Conservation (phyloP, 2,113 vertebrate species). For the Lycaon pictus region DNA sequence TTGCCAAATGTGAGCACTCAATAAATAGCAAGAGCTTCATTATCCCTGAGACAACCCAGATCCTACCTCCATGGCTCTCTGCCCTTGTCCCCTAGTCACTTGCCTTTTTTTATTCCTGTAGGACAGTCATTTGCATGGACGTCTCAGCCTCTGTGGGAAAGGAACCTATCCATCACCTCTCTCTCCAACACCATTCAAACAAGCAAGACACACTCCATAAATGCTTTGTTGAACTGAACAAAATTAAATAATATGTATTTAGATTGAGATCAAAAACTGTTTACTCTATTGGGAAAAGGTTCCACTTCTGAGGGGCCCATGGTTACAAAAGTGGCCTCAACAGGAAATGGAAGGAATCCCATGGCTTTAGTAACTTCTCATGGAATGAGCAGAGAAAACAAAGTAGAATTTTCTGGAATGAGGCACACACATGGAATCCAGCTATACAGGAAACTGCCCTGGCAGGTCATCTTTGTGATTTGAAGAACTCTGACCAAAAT, state of each 20-base stretch:
- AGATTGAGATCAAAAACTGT: slow-evolving; percentile 71
- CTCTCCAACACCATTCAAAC: background rate
- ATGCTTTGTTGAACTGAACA: slow-evolving; percentile 18
- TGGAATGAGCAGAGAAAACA: slow-evolving; percentile 80
- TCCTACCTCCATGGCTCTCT: background rate
- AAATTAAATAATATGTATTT: slow-evolving; percentile 59
- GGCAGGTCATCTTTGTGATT: slow-evolving; percentile 40
- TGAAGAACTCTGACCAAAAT: slow-evolving; percentile 36
- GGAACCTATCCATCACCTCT: background rate
- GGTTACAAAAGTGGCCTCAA: slow-evolving; percentile 43
- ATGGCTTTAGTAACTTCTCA: slow-evolving; percentile 69
- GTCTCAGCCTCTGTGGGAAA: background rate
- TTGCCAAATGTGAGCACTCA: background rate
- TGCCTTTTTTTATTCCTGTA: background rate
- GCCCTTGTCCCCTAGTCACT: background rate
- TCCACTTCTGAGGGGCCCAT: slow-evolving; percentile 62
- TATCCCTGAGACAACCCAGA: background rate
- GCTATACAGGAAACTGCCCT: slow-evolving; percentile 55
- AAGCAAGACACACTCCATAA: background rate
- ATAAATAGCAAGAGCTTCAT: background rate
- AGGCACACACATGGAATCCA: slow-evolving; percentile 66
- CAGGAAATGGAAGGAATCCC: slow-evolving; percentile 80
- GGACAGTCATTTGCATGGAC: no score
- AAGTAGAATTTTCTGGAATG: slow-evolving; percentile 78
- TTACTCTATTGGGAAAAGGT: slow-evolving; percentile 60